Base-by-base conservation (phyloP, 2,113 vertebrate species). In the Anseranas semipalmata region DNA sequence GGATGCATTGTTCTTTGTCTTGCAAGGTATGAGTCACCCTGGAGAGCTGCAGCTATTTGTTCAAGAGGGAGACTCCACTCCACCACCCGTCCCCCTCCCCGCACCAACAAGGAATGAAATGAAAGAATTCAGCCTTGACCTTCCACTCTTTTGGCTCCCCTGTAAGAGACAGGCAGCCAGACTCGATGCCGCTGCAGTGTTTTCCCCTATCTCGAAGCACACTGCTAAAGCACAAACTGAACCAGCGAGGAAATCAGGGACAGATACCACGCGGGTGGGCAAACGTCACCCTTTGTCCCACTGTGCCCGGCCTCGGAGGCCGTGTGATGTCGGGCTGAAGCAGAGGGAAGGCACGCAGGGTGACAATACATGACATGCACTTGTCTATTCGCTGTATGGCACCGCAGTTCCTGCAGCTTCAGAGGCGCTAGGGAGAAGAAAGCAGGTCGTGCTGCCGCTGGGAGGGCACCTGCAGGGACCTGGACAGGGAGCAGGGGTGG, bases 1-100 rank as follows among this genome's bases (percentile, higher is more conserved):
- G 56, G 92, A 27, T 35, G 79, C 20, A 9, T 85, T 91, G 85
- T 95, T 85, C 88, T 96, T 96, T 79, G 75, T 96, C 59, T 96
- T 43, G 0, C 0, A 45, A 60, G 84, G 50, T 43, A 70, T 89
- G 95, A 92, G 78, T 94, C 87, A 74, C 32, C 9, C 32, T 8
- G 15, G 12, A 27, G 22, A 79, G 82, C 20, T 6, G 75, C 65
- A 19, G 45, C 33, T 87, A 74, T 92, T 87, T 95, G 83, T 67
- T 83, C 85, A 63, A 27, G 33, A 48, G 62, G 92, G 84, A 94
- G 75, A 71, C 59, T 96, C 86, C 41, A 27, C 45, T 60, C 81
- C 53, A 5, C 52, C 25, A 21, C 37, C 32, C 15, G 0, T 58
- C 52, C 33, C 52, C 27, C 43, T 67, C 77, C n/a, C 41, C 1